These are phyloP conservation scores for Pristionchus fissidentatus DNA, from an alignment of 2,888 invertebrate species.

Conservation along the genomic window DNA sequence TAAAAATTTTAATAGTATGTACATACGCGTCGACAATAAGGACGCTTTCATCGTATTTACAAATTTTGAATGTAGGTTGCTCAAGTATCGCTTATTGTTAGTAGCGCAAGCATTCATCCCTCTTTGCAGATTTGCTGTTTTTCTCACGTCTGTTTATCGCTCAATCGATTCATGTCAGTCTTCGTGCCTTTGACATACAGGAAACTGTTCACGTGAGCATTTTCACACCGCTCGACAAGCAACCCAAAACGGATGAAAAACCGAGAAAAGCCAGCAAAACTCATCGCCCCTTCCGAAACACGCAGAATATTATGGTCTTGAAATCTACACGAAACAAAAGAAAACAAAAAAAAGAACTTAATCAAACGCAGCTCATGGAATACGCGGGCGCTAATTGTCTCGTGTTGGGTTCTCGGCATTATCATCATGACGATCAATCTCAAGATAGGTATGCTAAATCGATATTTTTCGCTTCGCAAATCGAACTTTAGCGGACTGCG, in stretches of 20 bases:
- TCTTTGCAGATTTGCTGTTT: constrained; percentile 7
- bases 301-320: neutral
- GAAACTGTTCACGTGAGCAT: neutral
- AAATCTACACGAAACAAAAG: neutral
- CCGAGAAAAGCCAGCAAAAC: neutral
- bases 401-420: neutral
- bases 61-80: too few species aligned
- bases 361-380: neutral
- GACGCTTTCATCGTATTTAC: too few species aligned
- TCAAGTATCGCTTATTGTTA: too few species aligned
- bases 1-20: too few species aligned
- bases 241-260: neutral
- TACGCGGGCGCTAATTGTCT: neutral
- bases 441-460: neutral
- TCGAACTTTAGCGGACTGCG: neutral
- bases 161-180: constrained; percentile 1
- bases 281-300: neutral
- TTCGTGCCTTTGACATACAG: neutral
- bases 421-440: neutral
- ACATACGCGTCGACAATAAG: too few species aligned
- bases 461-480: neutral
- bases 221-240: neutral
- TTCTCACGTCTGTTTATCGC: neutral
- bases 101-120: too few species aligned
- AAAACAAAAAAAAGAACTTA: neutral